Base-by-base conservation (phyloP, 2,888 invertebrate genomes). In the Catonia carolina region DNA sequence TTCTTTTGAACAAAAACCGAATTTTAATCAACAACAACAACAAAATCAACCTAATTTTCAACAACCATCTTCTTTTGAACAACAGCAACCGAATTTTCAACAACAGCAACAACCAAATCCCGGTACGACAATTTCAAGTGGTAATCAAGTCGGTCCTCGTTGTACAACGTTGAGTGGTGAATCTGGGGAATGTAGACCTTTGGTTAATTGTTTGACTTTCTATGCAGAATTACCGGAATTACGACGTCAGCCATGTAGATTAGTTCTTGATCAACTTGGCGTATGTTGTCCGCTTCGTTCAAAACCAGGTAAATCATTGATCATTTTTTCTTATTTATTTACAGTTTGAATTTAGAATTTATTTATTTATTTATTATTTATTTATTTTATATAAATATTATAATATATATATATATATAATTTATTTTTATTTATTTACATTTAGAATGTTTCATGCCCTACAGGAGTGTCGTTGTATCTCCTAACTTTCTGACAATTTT, bases 201-300 rank as follows among this genome's bases (percentile, higher is more conserved):
- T 72, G n/a, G 67, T 70, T 45, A 67, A 67, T 56, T 72, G 72
- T 57, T 63, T 70, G 56, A 67, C 68, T 4, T 70, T 71, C 63
- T 72, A 69, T 61, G 68, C 70, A 1, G 70, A 72, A 53, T 61
- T 72, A 14, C 68, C 70, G 1, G 69, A 69, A 48, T 60, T 72
- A 31, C 66, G 68, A 45, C 67, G 65, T 47, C 69, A 70, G 51
- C 69, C 71, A 1, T 72, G 72, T 59, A 61, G 62, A 6, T 63
- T 72, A 15, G 59, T 60, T 10, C 58, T 51, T 42, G 63, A 61
- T 53, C 65, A 70, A 52, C 61, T 68, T 20, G 72, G 72, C 3
- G 71, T 72, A 4, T 72, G 72, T 60, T 72, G 72, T 49, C 71
- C 71, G 0, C 55, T 53, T 6, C 60, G 58, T 22, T 20, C 36